Base-by-base conservation (phyloP, 2,797 vertebrate species). In the Rhynchotus rufescens region DNA sequence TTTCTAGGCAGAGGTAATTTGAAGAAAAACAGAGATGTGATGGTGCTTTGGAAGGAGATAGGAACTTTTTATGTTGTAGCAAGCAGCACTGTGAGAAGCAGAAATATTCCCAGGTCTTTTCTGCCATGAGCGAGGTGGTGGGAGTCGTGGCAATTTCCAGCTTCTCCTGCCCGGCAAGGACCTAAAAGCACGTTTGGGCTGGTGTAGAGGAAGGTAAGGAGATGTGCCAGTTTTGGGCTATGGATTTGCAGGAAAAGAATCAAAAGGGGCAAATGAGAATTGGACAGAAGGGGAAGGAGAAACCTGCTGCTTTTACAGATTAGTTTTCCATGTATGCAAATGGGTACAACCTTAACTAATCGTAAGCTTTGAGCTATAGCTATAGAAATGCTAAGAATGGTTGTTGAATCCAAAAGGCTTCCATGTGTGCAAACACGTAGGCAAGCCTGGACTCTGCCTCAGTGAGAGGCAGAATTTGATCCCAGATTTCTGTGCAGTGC, bases 41-140 rank as follows among this genome's bases (percentile, higher is more conserved):
- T 14, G 4, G 23, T 22, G 36, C 16, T 76, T 66, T 8, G 38
- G 61, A 8, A 83, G 45, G 62, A n/a, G 42, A 14, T 11, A 1
- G 28, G 15, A 25, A 44, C 6, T 3, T 61, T 67, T 47, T 28
- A 60, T 26, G 22, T 16, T 1, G 0, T 8, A 65, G 30, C 15
- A 15, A 36, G 73, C 26, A 61, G 20, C 0, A 2, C 81, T 25
- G n/a, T 1, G 2, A 21, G 32, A 47, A 23, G 28, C 25, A 32
- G 42, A 61, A 42, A 7, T 9, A 2, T 10, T 28, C 23, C 9
- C 36, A 71, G 51, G 60, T 26, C 26, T 72, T 56, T 6, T 23
- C 36, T 4, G 0, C 0, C 0, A 36, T 20, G 32, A 42, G 42
- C 12, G 5, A 7, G 6, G 13, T 20, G 45, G 59, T 88, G 47